phyloP scores from a whole-genome alignment of 2,888 invertebrate genomes.

The Rhimphoctona megacephalus region DNA sequence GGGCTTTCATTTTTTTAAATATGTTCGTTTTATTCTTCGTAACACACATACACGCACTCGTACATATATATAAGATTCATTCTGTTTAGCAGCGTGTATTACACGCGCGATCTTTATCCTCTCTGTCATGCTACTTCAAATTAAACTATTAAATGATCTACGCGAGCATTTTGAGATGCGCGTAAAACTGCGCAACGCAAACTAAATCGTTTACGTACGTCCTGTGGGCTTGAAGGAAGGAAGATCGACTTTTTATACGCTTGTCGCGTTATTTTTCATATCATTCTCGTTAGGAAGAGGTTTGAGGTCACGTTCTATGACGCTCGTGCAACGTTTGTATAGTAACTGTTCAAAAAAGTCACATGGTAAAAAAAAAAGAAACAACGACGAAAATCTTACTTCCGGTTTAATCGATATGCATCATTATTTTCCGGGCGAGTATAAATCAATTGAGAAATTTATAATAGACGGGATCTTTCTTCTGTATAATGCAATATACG shows the following conservation, averaged over 20 bases:
- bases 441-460: background rate
- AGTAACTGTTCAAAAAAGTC: conserved; percentile 4
- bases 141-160: background rate
- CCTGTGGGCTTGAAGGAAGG: background rate
- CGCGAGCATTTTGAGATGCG: background rate
- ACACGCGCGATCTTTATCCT: conserved; percentile 3
- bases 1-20: conserved; percentile 2
- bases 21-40: conserved; percentile 2
- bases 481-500: background rate
- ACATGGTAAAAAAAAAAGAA: background rate
- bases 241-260: background rate
- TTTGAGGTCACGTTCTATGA: background rate
- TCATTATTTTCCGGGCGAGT: background rate
- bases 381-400: background rate
- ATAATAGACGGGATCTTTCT: background rate
- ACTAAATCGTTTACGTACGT: background rate
- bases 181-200: background rate
- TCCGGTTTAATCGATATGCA: background rate
- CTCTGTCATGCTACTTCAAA: conserved; percentile 13
- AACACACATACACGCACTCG: conserved; percentile 12
- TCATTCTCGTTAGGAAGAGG: conserved; percentile 46
- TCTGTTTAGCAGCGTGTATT: background rate
- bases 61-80: background rate
- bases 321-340: conserved; percentile 3
- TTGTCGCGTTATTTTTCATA: background rate